Evolutionary conservation across 2,888 invertebrate genomes (phyloP), one percentile per base, ranked within the genome.

Genomic region (Heliconius aoede): DNA sequence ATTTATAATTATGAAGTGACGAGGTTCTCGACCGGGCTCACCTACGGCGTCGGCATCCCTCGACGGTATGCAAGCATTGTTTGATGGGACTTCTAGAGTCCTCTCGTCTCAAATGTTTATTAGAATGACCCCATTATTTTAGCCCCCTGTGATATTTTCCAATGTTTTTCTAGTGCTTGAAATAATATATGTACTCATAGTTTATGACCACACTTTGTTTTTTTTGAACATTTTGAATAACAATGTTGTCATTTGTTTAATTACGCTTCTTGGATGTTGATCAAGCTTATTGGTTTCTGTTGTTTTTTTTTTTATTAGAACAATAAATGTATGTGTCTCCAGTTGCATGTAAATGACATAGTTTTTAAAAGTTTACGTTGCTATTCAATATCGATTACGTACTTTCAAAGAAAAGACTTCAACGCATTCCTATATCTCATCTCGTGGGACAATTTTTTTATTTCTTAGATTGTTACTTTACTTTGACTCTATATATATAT

Each of bases 81-180:
- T 81, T 80, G 76, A 55, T 76, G 60, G 84, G 84, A 84, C 84
- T 84, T 85, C 82, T 87, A 86, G 85, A 85, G 86, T 86, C 87
- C 86, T 89, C 86, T 89, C 86, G 86, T 87, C 86, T 87, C 84
- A 82, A 87, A 86, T 88, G 85, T 89, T 88, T 90, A 85, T 87
- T 89, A 89, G 88, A 89, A 89, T 88, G 76, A 76, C 88, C 85
- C 85, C 80, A 80, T 84, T 84, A 87, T 92, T 92, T 90, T 91
- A 88, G 86, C 82, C 82, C 76, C 75, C 64, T 64, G 15, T 64
- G 28, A 69, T 64, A 64, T 72, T 76, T 55, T n/a, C 81, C 80
- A 79, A 79, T 82, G 82, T 81, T 80, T 73, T 76, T 67, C 81
- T 74, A 64, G 76, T 76, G 79, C 80, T 79, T 79, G 82, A 77